phyloP scores from a whole-genome alignment of 2,113 vertebrate genomes.

The Hypocryptadius cinnamomeus region DNA sequence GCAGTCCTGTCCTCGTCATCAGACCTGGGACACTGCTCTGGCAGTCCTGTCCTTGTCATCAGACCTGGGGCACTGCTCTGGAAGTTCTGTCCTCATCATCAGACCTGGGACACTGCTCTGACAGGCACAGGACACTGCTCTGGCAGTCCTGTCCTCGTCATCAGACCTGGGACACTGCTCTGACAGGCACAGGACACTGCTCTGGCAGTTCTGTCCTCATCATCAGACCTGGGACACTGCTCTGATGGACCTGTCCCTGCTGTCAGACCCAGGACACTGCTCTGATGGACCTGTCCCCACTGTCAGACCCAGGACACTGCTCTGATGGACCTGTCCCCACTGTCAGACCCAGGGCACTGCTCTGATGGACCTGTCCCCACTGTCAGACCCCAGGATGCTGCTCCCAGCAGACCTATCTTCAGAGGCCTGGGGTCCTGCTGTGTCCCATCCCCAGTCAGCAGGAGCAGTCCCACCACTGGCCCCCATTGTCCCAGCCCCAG shows the following conservation, averaged over 20 bases:
- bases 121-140: neutral
- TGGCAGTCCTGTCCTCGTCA: rapidly evolving
- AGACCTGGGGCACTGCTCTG: neutral
- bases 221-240: neutral
- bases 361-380: neutral
- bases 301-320: neutral
- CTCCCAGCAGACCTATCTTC: neutral
- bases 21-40: too few relatives aligned
- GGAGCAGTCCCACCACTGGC: rapidly evolving
- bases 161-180: neutral
- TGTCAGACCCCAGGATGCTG: neutral
- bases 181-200: too few relatives aligned
- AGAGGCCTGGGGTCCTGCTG: neutral
- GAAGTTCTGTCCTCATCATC: rapidly evolving
- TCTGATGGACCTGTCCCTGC: too few relatives aligned
- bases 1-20: too few relatives aligned
- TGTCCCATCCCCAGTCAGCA: neutral
- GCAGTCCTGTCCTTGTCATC: too few relatives aligned
- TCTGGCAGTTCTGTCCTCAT: rapidly evolving
- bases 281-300: rapidly evolving
- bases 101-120: neutral
- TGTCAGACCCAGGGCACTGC: neutral
- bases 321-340: rapidly evolving
- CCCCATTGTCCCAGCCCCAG: neutral
- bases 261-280: too few relatives aligned